Conservation (phyloP, 2,113 vertebrate species). For the Corythornis cristatus region DNA sequence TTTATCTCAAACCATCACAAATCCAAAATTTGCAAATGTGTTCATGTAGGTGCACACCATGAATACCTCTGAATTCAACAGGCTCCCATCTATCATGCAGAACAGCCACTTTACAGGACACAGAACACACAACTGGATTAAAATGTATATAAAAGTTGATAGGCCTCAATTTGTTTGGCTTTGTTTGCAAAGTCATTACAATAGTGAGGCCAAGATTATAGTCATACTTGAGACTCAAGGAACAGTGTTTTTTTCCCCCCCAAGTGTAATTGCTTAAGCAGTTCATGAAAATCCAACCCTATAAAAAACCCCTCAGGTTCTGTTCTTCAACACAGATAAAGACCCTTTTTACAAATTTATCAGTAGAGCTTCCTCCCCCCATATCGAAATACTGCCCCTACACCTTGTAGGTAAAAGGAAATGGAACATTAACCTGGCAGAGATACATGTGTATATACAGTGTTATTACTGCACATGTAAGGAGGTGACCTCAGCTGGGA, state of each 20-base stretch:
- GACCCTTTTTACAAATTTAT: neutral
- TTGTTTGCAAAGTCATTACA: constrained; percentile 20
- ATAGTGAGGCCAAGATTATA: neutral
- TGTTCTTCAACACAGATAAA: neutral
- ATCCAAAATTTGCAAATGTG: neutral
- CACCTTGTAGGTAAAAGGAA: neutral
- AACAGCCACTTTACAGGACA: neutral
- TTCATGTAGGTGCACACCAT: neutral
- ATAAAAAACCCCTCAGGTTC: neutral
- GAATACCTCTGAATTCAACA: neutral
- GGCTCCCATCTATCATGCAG: neutral
- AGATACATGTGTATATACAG: neutral
- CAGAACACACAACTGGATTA: accelerated
- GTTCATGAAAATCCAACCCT: neutral
- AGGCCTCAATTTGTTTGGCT: constrained; percentile 13
- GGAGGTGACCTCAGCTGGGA: constrained; percentile 57
- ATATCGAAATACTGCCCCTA: neutral
- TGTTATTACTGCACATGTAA: neutral
- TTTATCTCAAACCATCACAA: neutral
- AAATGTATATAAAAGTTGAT: neutral
- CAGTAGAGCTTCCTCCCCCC: neutral
- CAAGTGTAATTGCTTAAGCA: neutral
- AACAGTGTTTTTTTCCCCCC: neutral
- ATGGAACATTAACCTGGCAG: neutral
- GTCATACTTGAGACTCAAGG: neutral